Base-by-base conservation (phyloP, 2,797 vertebrate species). In the Chiroxiphia lanceolata region DNA sequence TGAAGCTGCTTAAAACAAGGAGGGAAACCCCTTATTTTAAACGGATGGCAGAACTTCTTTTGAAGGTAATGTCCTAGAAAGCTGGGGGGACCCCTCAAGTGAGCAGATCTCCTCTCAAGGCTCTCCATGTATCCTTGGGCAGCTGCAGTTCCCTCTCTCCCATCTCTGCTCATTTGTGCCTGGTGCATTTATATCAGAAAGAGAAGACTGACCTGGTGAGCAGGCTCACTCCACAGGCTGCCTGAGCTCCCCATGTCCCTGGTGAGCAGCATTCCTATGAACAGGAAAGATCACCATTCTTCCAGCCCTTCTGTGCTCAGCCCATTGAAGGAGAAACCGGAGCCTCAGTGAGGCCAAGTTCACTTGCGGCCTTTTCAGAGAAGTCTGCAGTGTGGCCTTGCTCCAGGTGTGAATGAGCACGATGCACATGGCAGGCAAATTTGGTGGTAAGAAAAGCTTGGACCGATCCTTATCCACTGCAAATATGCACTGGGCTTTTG, bases 101-200 rank as follows among this genome's bases (percentile, higher is more conserved):
- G 7, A 59, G 15, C 16, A 60, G 61, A n/a, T 22, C 21, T 77
- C 20, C 33, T 48, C 27, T 60, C 0, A 0, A 16, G 10, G 8
- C 38, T 78, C 22, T 19, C 4, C 19, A 10, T 31, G 38, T 3
- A 15, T 22, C 40, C 54, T 31, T 34, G 22, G 6, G 25, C 3
- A 33, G 48, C 60, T 15, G 8, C 64, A 64, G 18, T 6, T 60
- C 29, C 45, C 27, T 75, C 38, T 90, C 38, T 53, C 44, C 5
- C 18, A 0, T 25, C 33, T 54, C 45, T 2, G 0, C 67, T 11
- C 14, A 12, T n/a, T 33, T 2, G 1, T 1, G 2, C 12, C 44
- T 51, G n/a, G 15, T 61, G 26, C 8, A 8, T 50, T 51, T 33
- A 13, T 34, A 4, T 17, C 38, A 36, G 44, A 57, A 68, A n/a